A percentile compares a stretch with the other conserved stretches of the same genome.
phyloP scores from a whole-genome alignment of 2,113 vertebrate genomes.

The Anoplopoma fimbria region DNA sequence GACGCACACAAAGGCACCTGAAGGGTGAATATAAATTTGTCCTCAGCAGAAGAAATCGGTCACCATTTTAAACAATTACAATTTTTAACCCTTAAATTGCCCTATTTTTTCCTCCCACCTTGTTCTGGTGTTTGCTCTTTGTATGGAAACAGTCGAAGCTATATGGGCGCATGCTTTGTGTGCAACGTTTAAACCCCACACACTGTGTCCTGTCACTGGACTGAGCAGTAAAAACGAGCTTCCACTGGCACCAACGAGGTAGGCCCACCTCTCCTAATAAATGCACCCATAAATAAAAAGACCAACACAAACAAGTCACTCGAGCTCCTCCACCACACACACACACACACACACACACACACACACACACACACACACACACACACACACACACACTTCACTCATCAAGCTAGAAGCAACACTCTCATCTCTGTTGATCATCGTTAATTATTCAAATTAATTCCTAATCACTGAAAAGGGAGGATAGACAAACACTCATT shows the following conservation, averaged over 20 bases:
- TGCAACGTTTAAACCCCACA: background rate
- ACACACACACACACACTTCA: slow-evolving; percentile 50
- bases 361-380: slow-evolving; percentile 34
- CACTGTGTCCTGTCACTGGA: background rate
- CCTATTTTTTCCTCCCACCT: background rate
- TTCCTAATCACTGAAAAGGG: slow-evolving; percentile 82
- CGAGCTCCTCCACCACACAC: slow-evolving; percentile 1
- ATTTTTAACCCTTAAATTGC: background rate
- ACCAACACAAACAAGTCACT: slow-evolving; percentile 57
- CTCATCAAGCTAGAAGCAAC: slow-evolving; percentile 59
- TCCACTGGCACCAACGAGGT: slow-evolving; percentile 30
- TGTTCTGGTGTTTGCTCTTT: background rate
- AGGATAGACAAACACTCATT: slow-evolving; percentile 84
- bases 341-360: slow-evolving; percentile 33
- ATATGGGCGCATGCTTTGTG: no score
- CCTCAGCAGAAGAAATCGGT: background rate
- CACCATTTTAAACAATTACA: background rate
- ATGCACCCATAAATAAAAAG: slow-evolving; percentile 40
- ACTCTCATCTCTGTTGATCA: slow-evolving; percentile 80
- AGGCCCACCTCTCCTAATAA: slow-evolving; percentile 11
- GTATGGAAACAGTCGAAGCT: background rate
- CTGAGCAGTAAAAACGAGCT: background rate
- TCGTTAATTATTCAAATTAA: slow-evolving; percentile 85
- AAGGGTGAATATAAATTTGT: background rate
- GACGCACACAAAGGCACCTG: background rate